Evolutionary conservation across 2,113 vertebrate genomes (phyloP).

Genomic region (Sinosuthora webbiana): DNA sequence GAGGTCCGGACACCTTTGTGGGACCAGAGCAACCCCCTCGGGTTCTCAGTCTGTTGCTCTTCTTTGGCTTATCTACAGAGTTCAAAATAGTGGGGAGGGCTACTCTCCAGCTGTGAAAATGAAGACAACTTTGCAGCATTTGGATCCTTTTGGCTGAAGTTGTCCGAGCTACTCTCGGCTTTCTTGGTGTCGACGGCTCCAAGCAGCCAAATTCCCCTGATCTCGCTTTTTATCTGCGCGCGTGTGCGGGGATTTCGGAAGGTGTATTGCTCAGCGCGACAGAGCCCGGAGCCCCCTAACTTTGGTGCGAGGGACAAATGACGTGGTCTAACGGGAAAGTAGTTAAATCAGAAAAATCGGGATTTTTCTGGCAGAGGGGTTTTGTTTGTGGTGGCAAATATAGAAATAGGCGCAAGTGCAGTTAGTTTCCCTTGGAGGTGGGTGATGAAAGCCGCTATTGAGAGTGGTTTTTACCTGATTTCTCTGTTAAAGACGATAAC

Average conservation of each 20-base stretch:
- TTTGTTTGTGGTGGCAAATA: background rate
- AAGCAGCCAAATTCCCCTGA: background rate
- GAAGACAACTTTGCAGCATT: accelerated
- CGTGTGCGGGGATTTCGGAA: background rate
- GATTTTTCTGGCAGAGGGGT: background rate
- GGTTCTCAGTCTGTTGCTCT: background rate
- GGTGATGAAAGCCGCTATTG: background rate
- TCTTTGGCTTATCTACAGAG: no score
- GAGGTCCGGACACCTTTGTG: background rate
- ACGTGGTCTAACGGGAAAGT: background rate
- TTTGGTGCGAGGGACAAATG: background rate
- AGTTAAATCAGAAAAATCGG: background rate
- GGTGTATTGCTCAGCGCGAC: accelerated
- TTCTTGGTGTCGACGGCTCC: background rate
- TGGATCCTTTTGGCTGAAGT: background rate
- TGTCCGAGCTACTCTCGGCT: background rate
- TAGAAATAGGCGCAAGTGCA: background rate
- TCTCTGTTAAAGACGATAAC: conserved; percentile 77
- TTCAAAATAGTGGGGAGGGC: background rate
- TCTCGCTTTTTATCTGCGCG: accelerated
- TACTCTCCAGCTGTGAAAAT: background rate
- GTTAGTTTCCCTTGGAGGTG: background rate
- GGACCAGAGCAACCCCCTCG: background rate
- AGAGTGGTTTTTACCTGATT: conserved; percentile 44
- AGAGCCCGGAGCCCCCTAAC: background rate